Conservation (phyloP, 1,140 invertebrate species). For the Drosophila mauritiana region DNA sequence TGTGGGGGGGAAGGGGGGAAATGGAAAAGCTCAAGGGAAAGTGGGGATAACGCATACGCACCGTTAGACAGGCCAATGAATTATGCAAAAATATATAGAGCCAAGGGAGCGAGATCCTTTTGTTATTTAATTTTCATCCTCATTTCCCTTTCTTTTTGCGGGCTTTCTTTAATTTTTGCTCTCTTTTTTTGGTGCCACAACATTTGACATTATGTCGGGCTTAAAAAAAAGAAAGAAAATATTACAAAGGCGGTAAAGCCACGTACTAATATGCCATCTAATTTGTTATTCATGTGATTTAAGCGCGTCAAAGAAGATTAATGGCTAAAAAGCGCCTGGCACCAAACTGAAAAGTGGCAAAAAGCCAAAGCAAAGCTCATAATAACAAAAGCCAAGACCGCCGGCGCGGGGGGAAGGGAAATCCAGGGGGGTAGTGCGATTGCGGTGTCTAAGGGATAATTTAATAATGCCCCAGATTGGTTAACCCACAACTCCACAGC, state of each 20-base stretch:
- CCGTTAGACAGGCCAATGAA: constrained; percentile 80
- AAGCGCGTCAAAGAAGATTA: constrained; percentile 84
- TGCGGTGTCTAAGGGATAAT: constrained; percentile 53
- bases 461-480: constrained; percentile 52
- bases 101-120: constrained; percentile 40
- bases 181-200: constrained; percentile 21
- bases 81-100: constrained; percentile 72
- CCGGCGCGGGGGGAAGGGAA: no score
- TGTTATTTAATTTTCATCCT: constrained; percentile 65
- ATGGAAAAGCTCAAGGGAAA: constrained; percentile 2
- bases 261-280: constrained; percentile 80
- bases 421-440: constrained; percentile 25
- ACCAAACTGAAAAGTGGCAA: constrained; percentile 43
- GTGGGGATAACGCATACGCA: constrained; percentile 68
- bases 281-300: constrained; percentile 84
- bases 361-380: constrained; percentile 45
- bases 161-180: neutral
- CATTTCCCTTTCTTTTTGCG: constrained; percentile 1
- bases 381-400: constrained; percentile 42
- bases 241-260: constrained; percentile 39
- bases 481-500: constrained; percentile 16
- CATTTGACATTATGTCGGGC: constrained; percentile 60
- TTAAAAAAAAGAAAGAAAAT: constrained; percentile 23
- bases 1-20: no score
- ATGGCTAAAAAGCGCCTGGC: constrained; percentile 54